These are phyloP conservation scores for Nomada ferruginata DNA, from an alignment of 2,888 invertebrate genomes.

Conservation along the genomic window DNA sequence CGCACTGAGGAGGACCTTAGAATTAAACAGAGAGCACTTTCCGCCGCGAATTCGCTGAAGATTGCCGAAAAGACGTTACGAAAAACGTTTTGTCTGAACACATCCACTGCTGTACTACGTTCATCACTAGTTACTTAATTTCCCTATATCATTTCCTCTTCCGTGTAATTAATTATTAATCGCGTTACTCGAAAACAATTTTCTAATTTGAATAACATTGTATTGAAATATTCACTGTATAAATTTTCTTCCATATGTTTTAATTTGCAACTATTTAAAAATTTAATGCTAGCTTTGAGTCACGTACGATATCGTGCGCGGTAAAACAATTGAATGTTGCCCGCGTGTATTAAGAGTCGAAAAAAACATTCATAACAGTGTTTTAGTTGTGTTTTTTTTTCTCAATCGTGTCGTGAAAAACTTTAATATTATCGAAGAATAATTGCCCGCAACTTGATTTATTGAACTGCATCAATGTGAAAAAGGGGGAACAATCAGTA, in stretches of 20 bases:
- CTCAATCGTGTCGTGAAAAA: not conserved
- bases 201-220: not conserved
- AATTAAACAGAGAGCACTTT: not conserved
- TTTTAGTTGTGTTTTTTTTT: not conserved
- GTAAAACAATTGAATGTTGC: conserved; percentile 23
- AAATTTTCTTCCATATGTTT: not conserved
- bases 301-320: not conserved
- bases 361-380: not conserved
- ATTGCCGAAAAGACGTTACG: not conserved
- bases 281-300: conserved; percentile 6
- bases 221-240: not conserved
- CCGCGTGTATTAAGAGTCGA: not conserved
- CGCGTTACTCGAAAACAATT: not conserved
- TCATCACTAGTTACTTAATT: not conserved
- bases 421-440: not conserved
- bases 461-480: not conserved
- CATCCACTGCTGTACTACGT: conserved; percentile 7
- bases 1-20: not conserved
- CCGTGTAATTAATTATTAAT: not conserved
- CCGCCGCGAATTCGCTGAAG: not conserved
- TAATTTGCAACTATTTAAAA: not conserved
- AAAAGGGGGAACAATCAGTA: not conserved
- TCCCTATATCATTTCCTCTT: not conserved
- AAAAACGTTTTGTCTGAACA: not conserved
- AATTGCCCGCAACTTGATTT: not conserved